These are phyloP conservation scores for Vanacampus margaritifer DNA, from an alignment of 2,113 vertebrate genomes.

Conservation along the genomic window DNA sequence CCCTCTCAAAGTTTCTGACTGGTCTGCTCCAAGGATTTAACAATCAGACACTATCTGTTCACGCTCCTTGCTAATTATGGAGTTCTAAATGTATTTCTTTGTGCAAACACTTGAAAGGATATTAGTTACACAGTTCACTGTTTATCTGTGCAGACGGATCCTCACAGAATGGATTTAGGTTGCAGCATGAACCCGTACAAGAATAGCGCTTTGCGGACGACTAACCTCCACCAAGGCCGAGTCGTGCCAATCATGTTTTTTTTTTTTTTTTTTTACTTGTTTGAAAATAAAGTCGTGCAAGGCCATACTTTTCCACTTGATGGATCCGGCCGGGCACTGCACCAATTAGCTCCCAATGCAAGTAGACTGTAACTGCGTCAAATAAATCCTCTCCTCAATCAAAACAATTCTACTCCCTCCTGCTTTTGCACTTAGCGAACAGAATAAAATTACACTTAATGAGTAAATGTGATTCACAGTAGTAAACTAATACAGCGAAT, in stretches of 20 bases:
- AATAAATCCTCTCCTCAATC: background rate
- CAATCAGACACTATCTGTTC: slow-evolving; percentile 14
- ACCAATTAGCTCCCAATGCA: background rate
- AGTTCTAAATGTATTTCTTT: slow-evolving; percentile 22
- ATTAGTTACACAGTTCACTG: slow-evolving; percentile 26
- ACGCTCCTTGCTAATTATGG: slow-evolving; percentile 13
- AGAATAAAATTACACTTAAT: background rate
- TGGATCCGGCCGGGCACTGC: background rate
- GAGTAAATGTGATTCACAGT: background rate
- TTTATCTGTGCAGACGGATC: slow-evolving; percentile 1
- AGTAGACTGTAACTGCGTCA: background rate
- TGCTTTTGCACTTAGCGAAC: background rate
- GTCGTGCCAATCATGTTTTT: no score
- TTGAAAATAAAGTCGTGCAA: background rate
- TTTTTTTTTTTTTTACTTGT: background rate
- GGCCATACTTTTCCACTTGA: background rate
- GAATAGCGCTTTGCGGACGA: background rate
- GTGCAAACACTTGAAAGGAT: slow-evolving; percentile 13
- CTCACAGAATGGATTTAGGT: slow-evolving; percentile 19
- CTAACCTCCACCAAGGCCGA: background rate
- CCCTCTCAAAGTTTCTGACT: background rate
- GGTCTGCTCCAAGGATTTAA: background rate
- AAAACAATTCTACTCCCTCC: background rate
- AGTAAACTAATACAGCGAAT: background rate
- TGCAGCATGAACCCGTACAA: background rate